Evolutionary conservation across 2,797 vertebrate species (phyloP), one percentile per base, ranked within the genome.

Genomic region (Knipowitschia caucasica): DNA sequence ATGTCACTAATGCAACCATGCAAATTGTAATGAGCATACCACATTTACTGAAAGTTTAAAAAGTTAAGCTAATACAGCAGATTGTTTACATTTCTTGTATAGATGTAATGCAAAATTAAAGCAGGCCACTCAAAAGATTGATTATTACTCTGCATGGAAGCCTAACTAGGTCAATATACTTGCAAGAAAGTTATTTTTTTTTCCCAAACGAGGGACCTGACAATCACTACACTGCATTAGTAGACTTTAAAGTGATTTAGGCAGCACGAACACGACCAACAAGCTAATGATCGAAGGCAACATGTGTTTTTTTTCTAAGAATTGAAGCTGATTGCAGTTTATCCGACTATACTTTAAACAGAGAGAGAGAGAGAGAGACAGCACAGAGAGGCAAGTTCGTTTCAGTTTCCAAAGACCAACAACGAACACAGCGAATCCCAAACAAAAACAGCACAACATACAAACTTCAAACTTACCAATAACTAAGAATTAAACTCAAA

Each of bases 401-500:
- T 12, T 7, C 17, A 20, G 8, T 11, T 18, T 30, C 1, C 12
- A 18, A 4, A 26, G 7, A 9, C 7, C 17, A 12, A 5, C 2
- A 10, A 12, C 30, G 4, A 50, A 20, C 20, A 27, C 35, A 5
- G 10, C 7, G 2, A 0, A n/a, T 18, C 1, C 4, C 1, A 0
- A 2, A 1, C 21, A 14, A 23, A 1, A 3, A 14, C 10, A 3
- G 4, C 4, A 27, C 1, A 17, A 20, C 1, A 12, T 2, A 1
- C 0, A 1, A 3, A 2, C 2, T 2, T n/a, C 4, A 24, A 45
- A 78, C 79, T 83, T 54, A 86, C 85, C 81, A 57, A 55, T 18
- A 36, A 17, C 15, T 3, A 60, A 43, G 54, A 34, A 38, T 58
- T 15, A 35, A 66, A 56, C 56, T 34, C 26, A 64, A 67, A 71